Base-by-base conservation (phyloP, 2,797 vertebrate species). In the Okamejei kenojei region DNA sequence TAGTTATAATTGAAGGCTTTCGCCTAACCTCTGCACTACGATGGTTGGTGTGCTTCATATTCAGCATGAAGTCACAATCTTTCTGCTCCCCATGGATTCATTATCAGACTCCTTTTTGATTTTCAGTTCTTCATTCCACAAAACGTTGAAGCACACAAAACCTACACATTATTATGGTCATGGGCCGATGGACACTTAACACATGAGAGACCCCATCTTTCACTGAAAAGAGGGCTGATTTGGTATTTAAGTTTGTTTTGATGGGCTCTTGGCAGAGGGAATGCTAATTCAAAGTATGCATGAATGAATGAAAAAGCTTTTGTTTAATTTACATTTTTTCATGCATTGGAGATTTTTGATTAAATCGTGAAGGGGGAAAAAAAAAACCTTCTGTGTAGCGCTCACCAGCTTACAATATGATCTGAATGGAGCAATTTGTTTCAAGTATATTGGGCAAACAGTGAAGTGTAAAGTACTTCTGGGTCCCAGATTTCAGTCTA, bases 241-340 rank as follows among this genome's bases (percentile, higher is more conserved):
- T 76, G 17, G 71, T 76, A 73, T 76, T 76, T 92, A 76, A 2
- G 71, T 76, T 92, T 92, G 68, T 54, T 92, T 92, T 92, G 71
- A 76, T 54, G 71, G 73, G 11, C 90, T n/a, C 26, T 92, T 92
- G 90, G 90, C 45, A 54, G 90, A 76, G 71, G 21, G 90, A 54
- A 54, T 92, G 38, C 73, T 92, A 73, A 92, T 92, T 92, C 65
- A 92, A 29, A 54, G 38, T 26, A 76, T 76, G 68, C 73, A 92
- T 76, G 73, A 74, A 92, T 76, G 68, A 76, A 68, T 76, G n/a
- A 76, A 54, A 74, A 74, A 74, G 38, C 71, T 38, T 45, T 76
- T 74, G 71, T 74, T 92, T 76, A 19, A 92, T 74, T 92, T 92
- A 92, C 71, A 54, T 54, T 73, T 92, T 92, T 45, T 45, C 63